Evolutionary conservation across 1,140 invertebrate species (phyloP).

Genomic region (Drosophila yakuba): DNA sequence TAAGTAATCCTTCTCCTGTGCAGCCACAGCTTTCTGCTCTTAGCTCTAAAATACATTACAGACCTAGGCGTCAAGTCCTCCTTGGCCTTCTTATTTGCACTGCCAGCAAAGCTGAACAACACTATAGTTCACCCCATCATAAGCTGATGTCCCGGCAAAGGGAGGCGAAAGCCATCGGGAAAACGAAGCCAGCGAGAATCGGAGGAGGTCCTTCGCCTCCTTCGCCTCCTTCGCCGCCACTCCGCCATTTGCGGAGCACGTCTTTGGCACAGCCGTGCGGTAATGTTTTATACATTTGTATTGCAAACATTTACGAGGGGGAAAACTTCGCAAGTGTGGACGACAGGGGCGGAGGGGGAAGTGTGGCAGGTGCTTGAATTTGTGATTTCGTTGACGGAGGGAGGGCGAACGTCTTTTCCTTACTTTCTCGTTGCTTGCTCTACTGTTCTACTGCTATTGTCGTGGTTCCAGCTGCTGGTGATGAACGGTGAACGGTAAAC

Average conservation of each 20-base stretch:
- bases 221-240: too few species aligned
- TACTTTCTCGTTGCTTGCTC: neutral
- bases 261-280: conserved; percentile 60
- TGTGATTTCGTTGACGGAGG: conserved; percentile 76
- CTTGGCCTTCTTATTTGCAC: neutral
- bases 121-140: conserved; percentile 22
- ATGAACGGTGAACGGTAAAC: neutral
- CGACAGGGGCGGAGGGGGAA: neutral
- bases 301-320: conserved; percentile 58
- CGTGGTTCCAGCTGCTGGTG: neutral
- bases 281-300: conserved; percentile 71
- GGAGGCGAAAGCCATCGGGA: conserved; percentile 1
- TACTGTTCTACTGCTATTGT: conserved; percentile 20
- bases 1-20: too few species aligned
- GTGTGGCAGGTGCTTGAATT: conserved; percentile 81
- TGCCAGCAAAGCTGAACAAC: neutral
- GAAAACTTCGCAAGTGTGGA: conserved; percentile 22
- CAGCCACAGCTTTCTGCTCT: neutral
- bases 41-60: neutral
- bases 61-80: neutral
- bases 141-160: neutral
- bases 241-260: conserved; percentile 56
- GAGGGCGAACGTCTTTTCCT: conserved; percentile 55
- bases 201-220: neutral
- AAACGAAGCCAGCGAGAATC: conserved; percentile 38